Evolutionary conservation across 2,888 invertebrate genomes (phyloP), one percentile per base, ranked within the genome.

Genomic region (Nycteola revayana): DNA sequence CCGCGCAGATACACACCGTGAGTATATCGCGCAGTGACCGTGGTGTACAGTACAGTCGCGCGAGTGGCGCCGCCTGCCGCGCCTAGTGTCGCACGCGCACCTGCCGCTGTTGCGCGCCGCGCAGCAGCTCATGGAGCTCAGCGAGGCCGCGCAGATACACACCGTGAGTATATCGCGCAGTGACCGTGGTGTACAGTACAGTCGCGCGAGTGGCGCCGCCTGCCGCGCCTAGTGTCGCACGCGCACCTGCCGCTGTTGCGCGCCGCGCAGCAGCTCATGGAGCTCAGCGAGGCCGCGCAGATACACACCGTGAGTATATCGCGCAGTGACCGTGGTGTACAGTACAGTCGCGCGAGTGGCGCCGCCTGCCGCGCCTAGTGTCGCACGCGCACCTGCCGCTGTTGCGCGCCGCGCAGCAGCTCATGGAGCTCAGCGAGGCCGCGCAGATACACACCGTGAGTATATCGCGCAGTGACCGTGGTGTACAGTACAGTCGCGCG

Each of bases 61-160:
- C 60, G 98, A 98, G 85, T 99, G 99, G 99, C 91, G 98, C 42
- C 91, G 97, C 32, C 90, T 99, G 57, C 99, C 99, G 4, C 93
- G 93, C 59, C 93, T 99, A 43, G 98, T 99, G 7, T 94, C 96
- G 2, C 96, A 98, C 80, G 96, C 97, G 50, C 99, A 99, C 81
- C 88, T 98, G 52, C 96, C 96, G 25, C 92, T 97, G 36, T 90
- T 99, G 22, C 97, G 98, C 84, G 98, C 98, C 20, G 97, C 98
- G 1, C 98, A 99, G 70, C 97, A 98, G 79, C 92, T 92, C 68
- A 89, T 95, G 63, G 90, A 93, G 69, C 91, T 92, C 58, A 89
- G 90, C 50, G 91, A 92, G 72, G 88, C 89, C 28, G 89, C 89
- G 59, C 91, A 91, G 70, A 91, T 89, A 71, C 89, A 89, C 62